These are phyloP conservation scores for Chaetogeoica ovagalla DNA, from an alignment of 2,888 invertebrate species.

Conservation along the genomic window DNA sequence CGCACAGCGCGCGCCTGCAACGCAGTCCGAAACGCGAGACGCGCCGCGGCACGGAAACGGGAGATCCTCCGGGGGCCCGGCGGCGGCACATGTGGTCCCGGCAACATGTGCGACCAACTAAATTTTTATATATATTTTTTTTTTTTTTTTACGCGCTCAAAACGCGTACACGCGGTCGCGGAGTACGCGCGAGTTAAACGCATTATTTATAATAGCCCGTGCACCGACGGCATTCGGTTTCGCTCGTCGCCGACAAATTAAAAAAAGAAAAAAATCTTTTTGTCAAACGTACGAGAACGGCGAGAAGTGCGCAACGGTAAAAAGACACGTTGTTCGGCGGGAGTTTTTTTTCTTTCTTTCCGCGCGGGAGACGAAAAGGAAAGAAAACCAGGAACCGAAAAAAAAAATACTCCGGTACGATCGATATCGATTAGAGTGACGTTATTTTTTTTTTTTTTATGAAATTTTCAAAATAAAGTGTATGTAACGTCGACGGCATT, in stretches of 20 bases:
- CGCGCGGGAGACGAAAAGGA: no score
- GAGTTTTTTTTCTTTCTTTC: no score
- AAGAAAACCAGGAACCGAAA: no score
- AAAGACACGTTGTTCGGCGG: no score
- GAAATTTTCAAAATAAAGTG: no score
- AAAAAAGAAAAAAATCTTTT: background rate
- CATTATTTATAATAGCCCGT: background rate
- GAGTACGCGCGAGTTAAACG: background rate
- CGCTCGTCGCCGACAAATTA: no score
- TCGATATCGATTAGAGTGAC: no score
- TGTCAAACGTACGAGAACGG: background rate
- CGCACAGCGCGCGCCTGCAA: background rate
- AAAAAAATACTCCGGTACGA: no score
- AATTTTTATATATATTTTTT: background rate
- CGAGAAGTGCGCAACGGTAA: no score
- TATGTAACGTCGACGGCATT: no score
- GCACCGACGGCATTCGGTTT: no score
- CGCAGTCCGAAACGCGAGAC: background rate
- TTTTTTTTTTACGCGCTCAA: constrained; percentile 25
- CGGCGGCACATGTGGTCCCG: constrained; percentile 31
- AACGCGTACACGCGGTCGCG: constrained; percentile 3
- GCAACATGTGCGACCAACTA: constrained; percentile 46
- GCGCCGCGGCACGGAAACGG: background rate
- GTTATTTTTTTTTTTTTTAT: no score
- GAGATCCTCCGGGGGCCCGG: background rate